Evolutionary conservation across 37 sponge, comb jelly and placozoan genomes (phyloP), one percentile per base, ranked within the genome.

Genomic region (Ephydatia muelleri): DNA sequence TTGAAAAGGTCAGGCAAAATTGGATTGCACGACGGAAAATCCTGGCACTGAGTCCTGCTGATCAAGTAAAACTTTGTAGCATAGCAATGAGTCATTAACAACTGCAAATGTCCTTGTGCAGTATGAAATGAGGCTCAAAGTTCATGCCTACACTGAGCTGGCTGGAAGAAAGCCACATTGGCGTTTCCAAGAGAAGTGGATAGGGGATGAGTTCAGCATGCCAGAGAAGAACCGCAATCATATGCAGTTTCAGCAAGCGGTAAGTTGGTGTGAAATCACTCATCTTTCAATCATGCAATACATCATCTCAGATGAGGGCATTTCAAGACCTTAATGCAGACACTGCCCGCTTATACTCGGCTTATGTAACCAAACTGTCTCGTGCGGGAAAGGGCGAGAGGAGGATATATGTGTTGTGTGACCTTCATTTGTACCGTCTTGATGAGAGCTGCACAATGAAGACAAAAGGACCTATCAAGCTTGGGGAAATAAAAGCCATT

Each of bases 341-440:
- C 73, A 31, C 36, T 29, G 11, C 9, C 33, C 69, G 48, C 14
- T 43, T 85, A 72, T 93, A 93, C 84, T 93, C 93, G 25, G 84
- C 84, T 14, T 12, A 35, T 27, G 93, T 89, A 22, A 87, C 22
- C 43, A 93, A 93, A 35, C 86, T 89, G 28, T 86, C 82, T 49
- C 80, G 93, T 12, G 70, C 32, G 49, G 66, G 82, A 72, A 89
- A 84, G 78, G 38, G 86, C 0, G 78, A 80, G 30, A 25, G 75
- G 2, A 70, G 92, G 12, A 40, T 86, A 2, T 93, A 73, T 65
- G 93, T 85, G 19, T 80, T 93, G 39, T 81, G 90, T 66, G 90
- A 93, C 47, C 67, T 23, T 23, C 77, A 86, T 68, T 65, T 93
- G 78, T 93, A 89, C 79, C 74, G 93, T 0, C 86, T 93, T 43